phyloP scores from a whole-genome alignment of 1,140 invertebrate species.

The Oedothorax gibbosus region DNA sequence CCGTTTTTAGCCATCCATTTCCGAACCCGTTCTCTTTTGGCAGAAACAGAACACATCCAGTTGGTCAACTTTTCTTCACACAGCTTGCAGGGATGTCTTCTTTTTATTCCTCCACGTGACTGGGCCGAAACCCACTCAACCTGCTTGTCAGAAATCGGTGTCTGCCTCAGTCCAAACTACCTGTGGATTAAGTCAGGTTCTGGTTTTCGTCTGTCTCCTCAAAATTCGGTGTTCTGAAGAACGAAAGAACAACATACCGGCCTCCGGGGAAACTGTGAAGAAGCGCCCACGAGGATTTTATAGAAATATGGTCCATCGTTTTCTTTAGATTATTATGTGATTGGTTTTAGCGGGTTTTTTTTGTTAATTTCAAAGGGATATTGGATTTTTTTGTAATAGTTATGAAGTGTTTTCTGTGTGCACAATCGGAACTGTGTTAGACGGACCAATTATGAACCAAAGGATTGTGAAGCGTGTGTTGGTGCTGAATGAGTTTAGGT shows the following conservation, averaged over 20 bases:
- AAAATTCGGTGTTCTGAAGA: background rate
- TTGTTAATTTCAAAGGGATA: background rate
- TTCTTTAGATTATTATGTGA: too few relatives aligned
- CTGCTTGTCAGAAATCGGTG: conserved; percentile 42
- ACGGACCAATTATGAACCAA: conserved; percentile 31
- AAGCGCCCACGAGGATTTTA: too few relatives aligned
- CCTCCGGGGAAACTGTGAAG: too few relatives aligned
- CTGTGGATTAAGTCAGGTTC: conserved; percentile 17
- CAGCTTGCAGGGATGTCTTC: conserved; percentile 25
- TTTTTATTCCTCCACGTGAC: conserved; percentile 39
- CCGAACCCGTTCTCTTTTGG: conserved; percentile 17
- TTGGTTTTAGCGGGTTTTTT: background rate
- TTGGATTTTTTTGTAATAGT: conserved; percentile 18
- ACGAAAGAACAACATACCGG: too few relatives aligned
- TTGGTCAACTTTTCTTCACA: conserved; percentile 25
- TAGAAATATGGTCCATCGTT: too few relatives aligned
- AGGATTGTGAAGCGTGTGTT: background rate
- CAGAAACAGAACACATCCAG: conserved; percentile 14
- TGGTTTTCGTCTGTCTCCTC: background rate
- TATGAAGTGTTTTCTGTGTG: conserved; percentile 16
- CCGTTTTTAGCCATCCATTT: too few relatives aligned
- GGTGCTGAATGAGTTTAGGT: conserved; percentile 24
- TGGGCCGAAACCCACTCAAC: conserved; percentile 43
- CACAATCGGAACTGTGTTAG: background rate
- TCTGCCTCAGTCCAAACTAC: conserved; percentile 22